A percentile compares a stretch with the other conserved stretches of the same genome.
These are phyloP conservation scores for Cheilosia variabilis DNA, from an alignment of 2,888 invertebrate species.

Conservation along the genomic window DNA sequence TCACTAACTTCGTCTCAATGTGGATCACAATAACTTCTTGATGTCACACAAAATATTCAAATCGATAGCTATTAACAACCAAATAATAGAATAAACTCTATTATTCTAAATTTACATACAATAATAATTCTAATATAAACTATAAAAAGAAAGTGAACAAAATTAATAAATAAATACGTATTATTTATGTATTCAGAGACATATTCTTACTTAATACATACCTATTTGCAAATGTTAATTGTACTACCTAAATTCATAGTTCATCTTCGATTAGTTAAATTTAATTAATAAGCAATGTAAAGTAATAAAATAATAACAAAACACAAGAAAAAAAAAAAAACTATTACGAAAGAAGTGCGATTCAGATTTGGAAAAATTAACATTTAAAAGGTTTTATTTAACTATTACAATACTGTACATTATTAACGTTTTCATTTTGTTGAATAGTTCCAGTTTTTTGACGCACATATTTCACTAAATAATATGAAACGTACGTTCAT, in stretches of 20 bases:
- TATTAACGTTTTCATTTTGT: constrained; percentile 23
- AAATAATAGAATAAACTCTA: constrained; percentile 11
- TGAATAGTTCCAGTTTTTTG: constrained; percentile 27
- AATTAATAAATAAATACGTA: constrained; percentile 21
- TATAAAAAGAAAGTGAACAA: constrained; percentile 23
- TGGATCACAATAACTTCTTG: constrained; percentile 53
- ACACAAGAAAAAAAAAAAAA: background rate
- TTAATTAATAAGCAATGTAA: constrained; percentile 52
- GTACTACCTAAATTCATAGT: constrained; percentile 55
- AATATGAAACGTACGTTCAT: constrained; percentile 34
- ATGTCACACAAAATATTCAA: constrained; percentile 50
- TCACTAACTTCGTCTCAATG: constrained; percentile 64
- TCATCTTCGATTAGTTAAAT: constrained; percentile 63
- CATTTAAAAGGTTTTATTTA: constrained; percentile 26
- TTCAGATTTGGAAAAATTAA: constrained; percentile 23
- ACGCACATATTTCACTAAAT: constrained; percentile 58
- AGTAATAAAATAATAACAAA: constrained; percentile 1
- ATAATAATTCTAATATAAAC: constrained; percentile 36
- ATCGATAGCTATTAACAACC: constrained; percentile 9
- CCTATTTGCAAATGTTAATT: constrained; percentile 48
- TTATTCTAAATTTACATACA: constrained; percentile 45
- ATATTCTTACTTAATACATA: constrained; percentile 50
- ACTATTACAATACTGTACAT: constrained; percentile 15
- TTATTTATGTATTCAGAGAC: constrained; percentile 58
- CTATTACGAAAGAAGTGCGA: constrained; percentile 22